A percentile compares a stretch with the other conserved stretches of the same genome.
phyloP scores from a whole-genome alignment of 1,140 invertebrate species.

The Meloidogyne exigua region DNA sequence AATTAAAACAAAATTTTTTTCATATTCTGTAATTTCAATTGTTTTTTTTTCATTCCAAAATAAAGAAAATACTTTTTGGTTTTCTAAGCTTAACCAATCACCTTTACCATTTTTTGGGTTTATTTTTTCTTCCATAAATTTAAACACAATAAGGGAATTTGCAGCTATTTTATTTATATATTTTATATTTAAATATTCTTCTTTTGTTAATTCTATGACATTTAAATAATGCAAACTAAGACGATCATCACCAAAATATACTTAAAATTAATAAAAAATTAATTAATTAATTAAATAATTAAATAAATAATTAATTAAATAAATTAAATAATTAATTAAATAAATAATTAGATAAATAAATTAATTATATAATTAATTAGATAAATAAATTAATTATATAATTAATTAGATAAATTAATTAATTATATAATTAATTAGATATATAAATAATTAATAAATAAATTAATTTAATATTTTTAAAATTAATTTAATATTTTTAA shows the following conservation, averaged over 20 bases:
- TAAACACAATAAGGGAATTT: background rate
- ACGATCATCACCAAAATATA: background rate
- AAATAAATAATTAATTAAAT: no score
- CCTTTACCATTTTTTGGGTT: background rate
- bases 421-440: no score
- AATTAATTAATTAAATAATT: no score
- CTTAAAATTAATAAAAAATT: background rate
- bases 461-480: no score
- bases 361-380: no score
- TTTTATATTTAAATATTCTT: background rate
- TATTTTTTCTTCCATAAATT: conserved; percentile 3
- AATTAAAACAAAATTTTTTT: background rate
- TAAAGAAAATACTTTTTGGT: background rate
- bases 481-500: no score
- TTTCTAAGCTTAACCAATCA: background rate
- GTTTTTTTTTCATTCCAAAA: background rate
- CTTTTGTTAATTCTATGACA: background rate
- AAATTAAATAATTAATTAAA: no score
- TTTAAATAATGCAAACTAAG: background rate
- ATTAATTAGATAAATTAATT: no score
- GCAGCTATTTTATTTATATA: background rate
- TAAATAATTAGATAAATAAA: no score
- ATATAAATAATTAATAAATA: no score
- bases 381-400: no score
- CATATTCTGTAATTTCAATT: background rate